Conservation (phyloP, 2,888 invertebrate genomes). For the Stomorhina lunata region DNA sequence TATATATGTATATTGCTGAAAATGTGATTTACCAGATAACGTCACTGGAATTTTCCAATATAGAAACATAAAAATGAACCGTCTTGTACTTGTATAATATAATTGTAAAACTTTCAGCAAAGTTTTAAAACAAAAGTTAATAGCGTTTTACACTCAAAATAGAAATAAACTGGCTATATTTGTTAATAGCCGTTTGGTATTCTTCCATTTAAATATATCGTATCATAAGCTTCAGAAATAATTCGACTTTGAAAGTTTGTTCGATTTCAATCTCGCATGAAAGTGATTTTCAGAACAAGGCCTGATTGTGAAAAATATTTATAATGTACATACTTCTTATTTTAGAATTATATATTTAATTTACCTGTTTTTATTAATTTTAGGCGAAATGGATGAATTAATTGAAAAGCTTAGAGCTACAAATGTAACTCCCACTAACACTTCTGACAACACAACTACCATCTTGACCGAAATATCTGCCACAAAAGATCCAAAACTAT, state of each 20-base stretch:
- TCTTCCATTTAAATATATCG: background rate
- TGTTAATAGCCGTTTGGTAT: background rate
- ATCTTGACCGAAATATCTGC: conserved; percentile 77
- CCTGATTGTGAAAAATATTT: too few species aligned
- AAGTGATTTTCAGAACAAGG: too few species aligned
- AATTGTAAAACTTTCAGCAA: background rate
- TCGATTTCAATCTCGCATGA: too few species aligned
- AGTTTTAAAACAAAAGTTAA: background rate
- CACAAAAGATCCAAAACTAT: conserved; percentile 78
- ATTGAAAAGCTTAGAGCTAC: conserved; percentile 77
- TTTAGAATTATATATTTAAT: background rate
- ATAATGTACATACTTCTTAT: too few species aligned
- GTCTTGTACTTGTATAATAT: too few species aligned
- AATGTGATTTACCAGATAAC: too few species aligned
- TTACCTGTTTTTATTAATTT: conserved; percentile 2
- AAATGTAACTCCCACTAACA: conserved; percentile 70
- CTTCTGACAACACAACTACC: conserved; percentile 70
- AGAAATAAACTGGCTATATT: background rate
- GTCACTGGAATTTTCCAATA: too few species aligned
- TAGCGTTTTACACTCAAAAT: background rate
- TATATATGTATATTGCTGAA: too few species aligned
- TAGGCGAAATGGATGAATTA: conserved; percentile 79
- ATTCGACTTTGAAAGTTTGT: too few species aligned
- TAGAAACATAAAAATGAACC: too few species aligned
- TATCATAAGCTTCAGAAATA: too few species aligned